Evolutionary conservation across 2,888 invertebrate genomes (phyloP).

Genomic region (Oscheius sp.): DNA sequence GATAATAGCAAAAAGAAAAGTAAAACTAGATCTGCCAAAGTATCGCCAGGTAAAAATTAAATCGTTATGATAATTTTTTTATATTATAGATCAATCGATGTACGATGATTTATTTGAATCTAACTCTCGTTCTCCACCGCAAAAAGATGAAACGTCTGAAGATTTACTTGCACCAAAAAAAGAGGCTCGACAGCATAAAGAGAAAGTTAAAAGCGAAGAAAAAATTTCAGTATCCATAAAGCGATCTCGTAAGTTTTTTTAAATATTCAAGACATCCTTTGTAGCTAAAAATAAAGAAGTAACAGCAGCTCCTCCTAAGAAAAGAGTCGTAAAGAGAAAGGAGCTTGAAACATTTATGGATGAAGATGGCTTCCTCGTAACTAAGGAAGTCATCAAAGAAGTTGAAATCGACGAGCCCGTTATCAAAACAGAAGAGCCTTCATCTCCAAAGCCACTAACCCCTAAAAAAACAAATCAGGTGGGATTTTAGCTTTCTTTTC

Average conservation of each 20-base stretch:
- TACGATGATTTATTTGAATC: too few species aligned
- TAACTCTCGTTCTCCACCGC: too few species aligned
- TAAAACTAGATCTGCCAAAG: not conserved
- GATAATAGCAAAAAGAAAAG: not conserved
- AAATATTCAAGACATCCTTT: not conserved
- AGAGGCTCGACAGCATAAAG: too few species aligned
- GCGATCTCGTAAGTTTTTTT: constrained; percentile 13
- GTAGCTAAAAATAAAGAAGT: constrained; percentile 6
- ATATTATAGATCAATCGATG: too few species aligned
- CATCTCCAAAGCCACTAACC: constrained; percentile 9
- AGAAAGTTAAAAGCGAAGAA: too few species aligned
- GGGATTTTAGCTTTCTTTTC: too few species aligned
- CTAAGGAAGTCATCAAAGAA: constrained; percentile 25
- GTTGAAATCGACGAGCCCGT: constrained; percentile 8
- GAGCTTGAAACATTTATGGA: constrained; percentile 13
- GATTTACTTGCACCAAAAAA: too few species aligned
- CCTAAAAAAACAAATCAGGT: constrained; percentile 13
- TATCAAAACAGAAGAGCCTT: too few species aligned
- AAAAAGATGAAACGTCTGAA: too few species aligned
- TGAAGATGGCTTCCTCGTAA: constrained; percentile 25
- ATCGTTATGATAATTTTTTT: too few species aligned
- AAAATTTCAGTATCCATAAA: too few species aligned
- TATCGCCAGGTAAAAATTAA: too few species aligned
- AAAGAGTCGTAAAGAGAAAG: constrained; percentile 9
- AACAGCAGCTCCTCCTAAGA: not conserved